phyloP scores from a whole-genome alignment of 2,113 vertebrate species.

The Planiliza haematocheilus region DNA sequence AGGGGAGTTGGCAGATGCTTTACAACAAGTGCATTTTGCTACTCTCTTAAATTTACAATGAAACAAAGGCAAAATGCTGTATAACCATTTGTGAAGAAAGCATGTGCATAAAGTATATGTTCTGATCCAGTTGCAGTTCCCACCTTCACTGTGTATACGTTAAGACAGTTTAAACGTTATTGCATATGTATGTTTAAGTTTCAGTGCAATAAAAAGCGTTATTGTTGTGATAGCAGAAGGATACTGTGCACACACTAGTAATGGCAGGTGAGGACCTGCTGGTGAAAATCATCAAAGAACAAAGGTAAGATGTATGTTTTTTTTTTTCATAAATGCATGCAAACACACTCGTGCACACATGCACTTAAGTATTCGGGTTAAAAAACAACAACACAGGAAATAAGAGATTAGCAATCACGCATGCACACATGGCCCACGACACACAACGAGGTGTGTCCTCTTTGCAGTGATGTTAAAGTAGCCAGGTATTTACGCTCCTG shows the following conservation, averaged over 20 bases:
- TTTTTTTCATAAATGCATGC: neutral
- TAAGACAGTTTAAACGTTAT: too few relatives aligned
- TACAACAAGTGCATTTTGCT: too few relatives aligned
- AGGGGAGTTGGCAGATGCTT: too few relatives aligned
- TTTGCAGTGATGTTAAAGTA: conserved; percentile 74
- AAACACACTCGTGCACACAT: neutral
- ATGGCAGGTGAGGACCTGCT: conserved; percentile 35
- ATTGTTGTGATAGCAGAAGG: neutral
- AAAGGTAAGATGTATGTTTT: conserved; percentile 31
- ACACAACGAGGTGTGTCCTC: conserved; percentile 57
- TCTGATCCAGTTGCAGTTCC: too few relatives aligned
- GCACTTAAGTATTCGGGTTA: neutral
- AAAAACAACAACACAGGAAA: conserved; percentile 15
- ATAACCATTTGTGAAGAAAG: too few relatives aligned
- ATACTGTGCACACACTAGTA: conserved; percentile 11
- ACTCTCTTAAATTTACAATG: too few relatives aligned
- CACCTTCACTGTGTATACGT: too few relatives aligned
- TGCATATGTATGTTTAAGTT: too few relatives aligned
- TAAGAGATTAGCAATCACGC: conserved; percentile 11
- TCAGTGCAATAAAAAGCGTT: neutral
- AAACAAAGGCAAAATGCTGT: neutral
- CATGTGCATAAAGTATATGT: too few relatives aligned
- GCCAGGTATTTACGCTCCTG: conserved; percentile 78
- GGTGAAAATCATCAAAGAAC: conserved; percentile 48
- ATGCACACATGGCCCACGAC: conserved; percentile 2